These are phyloP conservation scores for Podarcis lilfordi DNA, from an alignment of 2,797 vertebrate species.

Conservation along the genomic window DNA sequence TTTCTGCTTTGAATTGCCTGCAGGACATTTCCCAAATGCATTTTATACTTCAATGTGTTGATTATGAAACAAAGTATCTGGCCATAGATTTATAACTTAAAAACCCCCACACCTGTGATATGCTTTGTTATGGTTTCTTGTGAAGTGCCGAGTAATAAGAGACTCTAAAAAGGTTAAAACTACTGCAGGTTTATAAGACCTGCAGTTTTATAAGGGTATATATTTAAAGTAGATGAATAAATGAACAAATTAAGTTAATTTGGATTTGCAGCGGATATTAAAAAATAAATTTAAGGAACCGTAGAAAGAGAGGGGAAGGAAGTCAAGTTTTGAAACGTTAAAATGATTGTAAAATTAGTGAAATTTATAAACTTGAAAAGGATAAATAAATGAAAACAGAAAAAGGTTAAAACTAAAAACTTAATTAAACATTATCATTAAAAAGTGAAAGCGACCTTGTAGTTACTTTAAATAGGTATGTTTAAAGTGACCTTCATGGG, in stretches of 20 bases:
- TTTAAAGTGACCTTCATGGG: slow-evolving; percentile 35
- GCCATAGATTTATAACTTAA: slow-evolving; percentile 53
- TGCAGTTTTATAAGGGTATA: too few relatives aligned
- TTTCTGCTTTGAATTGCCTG: slow-evolving; percentile 55
- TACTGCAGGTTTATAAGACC: too few relatives aligned
- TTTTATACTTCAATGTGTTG: slow-evolving; percentile 30
- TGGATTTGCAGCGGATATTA: too few relatives aligned
- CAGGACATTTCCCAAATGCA: slow-evolving; percentile 50
- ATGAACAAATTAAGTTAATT: too few relatives aligned
- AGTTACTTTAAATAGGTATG: slow-evolving; percentile 46
- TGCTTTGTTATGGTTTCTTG: slow-evolving; percentile 47
- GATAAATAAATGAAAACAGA: too few relatives aligned
- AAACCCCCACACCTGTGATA: slow-evolving; percentile 41
- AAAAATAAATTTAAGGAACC: too few relatives aligned
- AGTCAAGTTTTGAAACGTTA: too few relatives aligned
- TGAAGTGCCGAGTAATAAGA: slow-evolving; percentile 52
- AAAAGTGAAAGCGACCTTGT: slow-evolving; percentile 35
- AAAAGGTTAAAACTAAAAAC: slow-evolving; percentile 41
- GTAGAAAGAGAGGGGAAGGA: too few relatives aligned
- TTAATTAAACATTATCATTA: slow-evolving; percentile 22
- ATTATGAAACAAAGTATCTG: slow-evolving; percentile 48
- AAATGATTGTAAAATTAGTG: too few relatives aligned
- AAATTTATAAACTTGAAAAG: too few relatives aligned
- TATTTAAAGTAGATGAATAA: too few relatives aligned
- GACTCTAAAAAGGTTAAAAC: too few relatives aligned